Conservation (phyloP, 2,113 vertebrate genomes). For the Zosterops borbonicus region DNA sequence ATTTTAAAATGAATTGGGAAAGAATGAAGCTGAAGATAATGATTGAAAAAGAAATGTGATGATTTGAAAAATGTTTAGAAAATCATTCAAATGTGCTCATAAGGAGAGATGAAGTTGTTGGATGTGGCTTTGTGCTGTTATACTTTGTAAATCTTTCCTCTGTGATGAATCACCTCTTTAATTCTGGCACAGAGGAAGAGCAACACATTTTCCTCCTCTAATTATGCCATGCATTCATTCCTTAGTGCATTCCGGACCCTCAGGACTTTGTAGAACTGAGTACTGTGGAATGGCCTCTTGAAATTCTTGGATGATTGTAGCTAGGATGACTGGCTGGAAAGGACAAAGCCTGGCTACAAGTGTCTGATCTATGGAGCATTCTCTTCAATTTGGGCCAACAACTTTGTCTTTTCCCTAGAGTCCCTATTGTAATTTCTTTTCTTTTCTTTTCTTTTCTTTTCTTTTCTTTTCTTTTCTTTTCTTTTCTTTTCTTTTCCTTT, state of each 20-base stretch:
- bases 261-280: neutral
- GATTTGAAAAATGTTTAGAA: conserved; percentile 19
- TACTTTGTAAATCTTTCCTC: neutral
- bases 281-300: neutral
- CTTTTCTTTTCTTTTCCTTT: neutral
- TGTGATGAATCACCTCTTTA: neutral
- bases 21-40: accelerated
- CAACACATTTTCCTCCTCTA: neutral
- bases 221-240: neutral
- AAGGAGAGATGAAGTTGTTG: neutral
- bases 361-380: neutral
- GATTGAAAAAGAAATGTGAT: neutral
- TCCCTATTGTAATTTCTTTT: neutral
- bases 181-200: neutral
- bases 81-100: neutral
- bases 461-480: neutral
- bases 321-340: neutral
- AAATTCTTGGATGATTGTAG: neutral
- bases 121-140: neutral
- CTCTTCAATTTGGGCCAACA: neutral
- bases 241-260: neutral
- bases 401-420: neutral
- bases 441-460: neutral
- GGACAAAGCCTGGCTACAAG: neutral
- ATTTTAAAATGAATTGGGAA: neutral